A percentile compares a stretch with the other conserved stretches of the same genome.
phyloP scores from a whole-genome alignment of 2,797 vertebrate genomes.

The Pristis pectinata region DNA sequence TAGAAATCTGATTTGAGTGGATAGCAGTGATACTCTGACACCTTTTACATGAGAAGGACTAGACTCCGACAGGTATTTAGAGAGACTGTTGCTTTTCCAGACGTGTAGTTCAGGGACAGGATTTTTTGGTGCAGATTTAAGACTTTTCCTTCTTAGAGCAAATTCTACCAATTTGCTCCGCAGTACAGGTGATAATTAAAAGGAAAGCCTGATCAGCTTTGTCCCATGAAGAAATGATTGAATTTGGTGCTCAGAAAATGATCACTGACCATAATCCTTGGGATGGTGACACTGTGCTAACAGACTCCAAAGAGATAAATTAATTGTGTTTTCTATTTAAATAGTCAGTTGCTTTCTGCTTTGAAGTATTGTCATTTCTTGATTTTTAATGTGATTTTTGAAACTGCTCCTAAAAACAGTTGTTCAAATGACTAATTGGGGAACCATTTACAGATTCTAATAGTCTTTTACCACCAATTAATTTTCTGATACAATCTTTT shows the following conservation, averaged over 20 bases:
- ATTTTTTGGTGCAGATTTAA: neutral
- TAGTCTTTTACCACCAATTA: neutral
- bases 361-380: neutral
- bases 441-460: neutral
- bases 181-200: neutral
- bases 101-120: neutral
- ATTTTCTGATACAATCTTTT: constrained; percentile 12
- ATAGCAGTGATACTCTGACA: neutral
- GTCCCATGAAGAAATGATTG: neutral
- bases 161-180: neutral
- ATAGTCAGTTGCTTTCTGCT: neutral
- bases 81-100: neutral
- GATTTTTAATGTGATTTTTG: neutral
- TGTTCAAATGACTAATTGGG: neutral
- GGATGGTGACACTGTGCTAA: neutral
- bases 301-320: neutral
- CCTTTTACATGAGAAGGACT: neutral
- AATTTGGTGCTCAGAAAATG: neutral
- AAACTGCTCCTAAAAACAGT: neutral
- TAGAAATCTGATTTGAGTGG: neutral
- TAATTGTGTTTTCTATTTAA: neutral
- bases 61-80: neutral
- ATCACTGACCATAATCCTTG: neutral
- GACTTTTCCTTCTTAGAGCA: neutral
- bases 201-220: neutral